Conservation (phyloP, 2,888 invertebrate species). For the Rhagophthalmus giganteus region DNA sequence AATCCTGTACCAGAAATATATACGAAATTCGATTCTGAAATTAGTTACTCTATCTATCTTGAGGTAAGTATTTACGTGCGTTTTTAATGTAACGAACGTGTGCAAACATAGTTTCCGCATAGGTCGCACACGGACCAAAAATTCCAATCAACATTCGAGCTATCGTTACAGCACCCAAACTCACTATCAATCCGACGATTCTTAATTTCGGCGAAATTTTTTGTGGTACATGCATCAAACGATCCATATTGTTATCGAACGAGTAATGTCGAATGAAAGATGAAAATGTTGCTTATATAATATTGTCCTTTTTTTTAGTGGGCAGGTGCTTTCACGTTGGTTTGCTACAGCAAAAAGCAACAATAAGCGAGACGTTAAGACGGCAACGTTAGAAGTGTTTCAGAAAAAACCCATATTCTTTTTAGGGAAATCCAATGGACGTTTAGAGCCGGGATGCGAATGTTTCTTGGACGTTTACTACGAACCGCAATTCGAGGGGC, state of each 20-base stretch:
- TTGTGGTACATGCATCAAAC: constrained; percentile 63
- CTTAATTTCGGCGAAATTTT: constrained; percentile 63
- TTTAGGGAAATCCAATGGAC: constrained; percentile 54
- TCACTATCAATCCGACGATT: constrained; percentile 53
- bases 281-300: no score
- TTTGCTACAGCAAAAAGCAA: no score
- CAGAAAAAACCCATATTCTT: constrained; percentile 33
- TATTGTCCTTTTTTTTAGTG: no score
- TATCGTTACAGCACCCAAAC: constrained; percentile 62
- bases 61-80: constrained; percentile 52
- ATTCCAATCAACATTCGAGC: constrained; percentile 63
- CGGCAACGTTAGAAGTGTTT: constrained; percentile 19
- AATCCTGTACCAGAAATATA: constrained; percentile 57
- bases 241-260: constrained; percentile 61
- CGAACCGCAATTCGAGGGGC: constrained; percentile 59
- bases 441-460: constrained; percentile 58
- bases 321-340: constrained; percentile 63
- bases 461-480: constrained; percentile 62
- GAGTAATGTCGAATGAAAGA: constrained; percentile 26
- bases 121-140: constrained; percentile 63
- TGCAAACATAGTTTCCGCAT: no score
- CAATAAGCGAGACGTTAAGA: no score
- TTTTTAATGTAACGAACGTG: neutral
- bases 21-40: constrained; percentile 51
- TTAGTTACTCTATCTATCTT: constrained; percentile 56